These are phyloP conservation scores for Syritta pipiens DNA, from an alignment of 2,888 invertebrate genomes.

Conservation along the genomic window DNA sequence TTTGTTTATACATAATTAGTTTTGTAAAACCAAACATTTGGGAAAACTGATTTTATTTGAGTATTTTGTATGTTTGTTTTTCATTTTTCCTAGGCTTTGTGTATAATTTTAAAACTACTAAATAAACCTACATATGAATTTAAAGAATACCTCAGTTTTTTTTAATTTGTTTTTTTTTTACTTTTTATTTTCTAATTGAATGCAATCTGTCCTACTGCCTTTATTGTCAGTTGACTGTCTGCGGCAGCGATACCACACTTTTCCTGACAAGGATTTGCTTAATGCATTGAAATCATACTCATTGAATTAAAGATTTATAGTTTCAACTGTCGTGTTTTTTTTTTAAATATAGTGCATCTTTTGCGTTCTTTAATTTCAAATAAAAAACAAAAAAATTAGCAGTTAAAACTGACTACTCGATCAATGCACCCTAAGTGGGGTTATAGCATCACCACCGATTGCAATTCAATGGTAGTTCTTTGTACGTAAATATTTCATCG, in stretches of 20 bases:
- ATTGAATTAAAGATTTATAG: background rate
- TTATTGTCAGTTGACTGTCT: background rate
- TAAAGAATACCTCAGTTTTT: background rate
- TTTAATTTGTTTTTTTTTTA: slow-evolving; percentile 14
- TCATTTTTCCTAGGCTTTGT: slow-evolving; percentile 31
- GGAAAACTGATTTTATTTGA: slow-evolving; percentile 18
- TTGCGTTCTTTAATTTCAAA: no score
- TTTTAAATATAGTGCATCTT: no score
- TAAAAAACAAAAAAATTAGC: no score
- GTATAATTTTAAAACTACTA: slow-evolving; percentile 43
- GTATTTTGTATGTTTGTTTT: slow-evolving; percentile 53
- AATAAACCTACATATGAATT: slow-evolving; percentile 43
- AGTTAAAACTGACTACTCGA: no score
- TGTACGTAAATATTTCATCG: no score
- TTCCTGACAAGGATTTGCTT: background rate
- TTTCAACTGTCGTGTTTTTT: no score
- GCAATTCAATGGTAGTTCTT: no score
- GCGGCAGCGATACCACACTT: background rate
- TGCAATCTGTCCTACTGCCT: background rate
- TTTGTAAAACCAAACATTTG: slow-evolving; percentile 12
- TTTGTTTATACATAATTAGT: slow-evolving; percentile 42
- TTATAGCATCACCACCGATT: no score
- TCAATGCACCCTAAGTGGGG: no score
- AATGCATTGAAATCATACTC: background rate
- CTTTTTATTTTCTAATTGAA: background rate